Percentiles rank a stretch among this genome's conserved stretches.
phyloP scores from a whole-genome alignment of 1,140 invertebrate genomes.

The Drosophila ercepeae region DNA sequence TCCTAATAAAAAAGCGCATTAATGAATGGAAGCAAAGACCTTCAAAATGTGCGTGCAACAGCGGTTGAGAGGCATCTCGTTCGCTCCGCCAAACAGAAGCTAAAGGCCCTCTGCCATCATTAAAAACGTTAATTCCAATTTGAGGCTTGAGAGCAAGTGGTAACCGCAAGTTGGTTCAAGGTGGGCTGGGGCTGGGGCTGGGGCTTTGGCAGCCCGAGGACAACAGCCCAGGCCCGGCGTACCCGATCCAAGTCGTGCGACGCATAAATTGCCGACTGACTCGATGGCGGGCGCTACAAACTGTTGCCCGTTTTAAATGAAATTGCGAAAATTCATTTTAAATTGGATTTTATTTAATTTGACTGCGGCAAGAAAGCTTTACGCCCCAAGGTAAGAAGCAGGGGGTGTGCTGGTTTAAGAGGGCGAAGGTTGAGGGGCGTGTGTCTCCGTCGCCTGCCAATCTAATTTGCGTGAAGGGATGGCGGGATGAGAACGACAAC shows the following conservation, averaged over 20 bases:
- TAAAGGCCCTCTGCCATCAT: constrained; percentile 55
- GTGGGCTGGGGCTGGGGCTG: constrained; percentile 10
- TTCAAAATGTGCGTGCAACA: constrained; percentile 43
- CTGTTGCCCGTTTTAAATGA: constrained; percentile 70
- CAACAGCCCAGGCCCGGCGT: constrained; percentile 1
- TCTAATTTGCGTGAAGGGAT: constrained; percentile 62
- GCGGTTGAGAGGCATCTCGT: constrained; percentile 24
- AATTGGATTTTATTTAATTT: constrained; percentile 83
- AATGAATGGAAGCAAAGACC: constrained; percentile 55
- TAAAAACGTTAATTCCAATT: constrained; percentile 82
- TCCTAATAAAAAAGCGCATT: constrained; percentile 74
- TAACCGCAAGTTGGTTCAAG: constrained; percentile 22
- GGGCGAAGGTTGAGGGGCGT: not conserved
- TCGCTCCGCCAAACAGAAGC: constrained; percentile 18
- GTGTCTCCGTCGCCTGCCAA: constrained; percentile 53
- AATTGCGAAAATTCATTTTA: constrained; percentile 83
- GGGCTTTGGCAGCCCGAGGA: constrained; percentile 15
- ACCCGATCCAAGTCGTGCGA: not conserved
- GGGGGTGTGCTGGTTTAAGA: not conserved
- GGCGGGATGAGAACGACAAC: constrained; percentile 11
- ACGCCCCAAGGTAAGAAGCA: constrained; percentile 45
- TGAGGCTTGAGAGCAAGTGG: constrained; percentile 54
- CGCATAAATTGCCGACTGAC: constrained; percentile 53
- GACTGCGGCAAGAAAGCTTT: constrained; percentile 76
- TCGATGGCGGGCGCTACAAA: constrained; percentile 20